phyloP scores from a whole-genome alignment of 2,113 vertebrate genomes.

The Cettia cetti region DNA sequence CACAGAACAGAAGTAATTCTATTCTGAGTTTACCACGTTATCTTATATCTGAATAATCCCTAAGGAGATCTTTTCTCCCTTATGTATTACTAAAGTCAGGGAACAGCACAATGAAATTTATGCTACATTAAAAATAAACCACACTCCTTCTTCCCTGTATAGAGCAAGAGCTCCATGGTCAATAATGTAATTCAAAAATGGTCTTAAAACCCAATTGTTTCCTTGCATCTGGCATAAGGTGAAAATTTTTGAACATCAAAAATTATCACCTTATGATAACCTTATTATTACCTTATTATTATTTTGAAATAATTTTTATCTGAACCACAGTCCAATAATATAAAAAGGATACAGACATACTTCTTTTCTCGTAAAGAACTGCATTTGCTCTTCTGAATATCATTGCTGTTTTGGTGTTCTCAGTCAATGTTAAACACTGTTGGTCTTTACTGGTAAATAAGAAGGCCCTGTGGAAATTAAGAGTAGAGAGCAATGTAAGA shows the following conservation, averaged over 20 bases:
- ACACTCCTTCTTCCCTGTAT: background rate
- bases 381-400: slow-evolving; percentile 51
- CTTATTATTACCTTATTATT: no score
- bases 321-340: background rate
- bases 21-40: background rate
- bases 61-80: background rate
- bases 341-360: slow-evolving; percentile 13
- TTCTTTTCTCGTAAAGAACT: slow-evolving; percentile 63
- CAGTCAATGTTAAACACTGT: slow-evolving; percentile 46
- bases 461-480: slow-evolving; percentile 60
- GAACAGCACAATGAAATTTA: background rate
- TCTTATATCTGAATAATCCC: background rate
- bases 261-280: no score
- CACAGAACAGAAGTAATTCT: background rate
- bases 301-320: no score
- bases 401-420: slow-evolving; percentile 51
- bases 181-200: background rate
- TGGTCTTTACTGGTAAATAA: slow-evolving; percentile 65
- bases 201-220: background rate
- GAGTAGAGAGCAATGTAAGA: background rate
- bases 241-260: background rate
- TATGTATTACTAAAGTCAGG: background rate
- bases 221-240: background rate
- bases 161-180: background rate
- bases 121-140: background rate